Conservation (phyloP, 2,888 invertebrate genomes). For the Mechanitis mazaeus region DNA sequence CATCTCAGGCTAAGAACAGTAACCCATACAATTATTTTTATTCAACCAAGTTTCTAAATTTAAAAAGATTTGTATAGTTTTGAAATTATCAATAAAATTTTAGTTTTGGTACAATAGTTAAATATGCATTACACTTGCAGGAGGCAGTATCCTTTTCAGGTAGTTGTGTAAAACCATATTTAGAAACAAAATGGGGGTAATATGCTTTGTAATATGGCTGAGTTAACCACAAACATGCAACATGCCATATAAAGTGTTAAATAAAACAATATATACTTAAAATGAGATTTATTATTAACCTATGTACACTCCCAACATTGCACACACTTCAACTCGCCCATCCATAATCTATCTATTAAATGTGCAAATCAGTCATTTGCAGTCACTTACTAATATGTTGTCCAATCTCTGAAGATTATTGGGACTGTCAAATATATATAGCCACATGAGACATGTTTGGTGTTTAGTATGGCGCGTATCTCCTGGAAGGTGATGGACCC, state of each 20-base stretch:
- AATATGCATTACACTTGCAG: too few relatives aligned
- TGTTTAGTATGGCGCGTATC: conserved; percentile 88
- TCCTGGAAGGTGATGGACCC: conserved; percentile 88
- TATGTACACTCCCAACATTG: conserved; percentile 60
- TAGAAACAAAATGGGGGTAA: too few relatives aligned
- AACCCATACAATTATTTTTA: too few relatives aligned
- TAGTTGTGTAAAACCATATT: too few relatives aligned
- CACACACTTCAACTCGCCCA: conserved; percentile 44
- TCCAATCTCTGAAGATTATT: conserved; percentile 44
- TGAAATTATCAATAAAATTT: too few relatives aligned
- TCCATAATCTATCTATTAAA: conserved; percentile 39
- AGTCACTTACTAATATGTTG: conserved; percentile 41
- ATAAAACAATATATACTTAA: conserved; percentile 47
- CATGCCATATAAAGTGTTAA: background rate
- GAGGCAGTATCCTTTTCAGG: too few relatives aligned
- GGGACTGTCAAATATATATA: conserved; percentile 42
- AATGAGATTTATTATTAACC: conserved; percentile 61
- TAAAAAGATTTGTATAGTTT: too few relatives aligned
- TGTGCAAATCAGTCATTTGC: conserved; percentile 51
- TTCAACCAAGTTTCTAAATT: too few relatives aligned
- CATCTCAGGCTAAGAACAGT: too few relatives aligned
- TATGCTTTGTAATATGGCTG: too few relatives aligned
- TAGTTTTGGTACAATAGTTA: too few relatives aligned
- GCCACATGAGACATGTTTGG: conserved; percentile 1
- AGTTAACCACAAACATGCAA: background rate